These are phyloP conservation scores for Nyctereutes procyonoides DNA, from an alignment of 2,113 vertebrate species.

Conservation along the genomic window DNA sequence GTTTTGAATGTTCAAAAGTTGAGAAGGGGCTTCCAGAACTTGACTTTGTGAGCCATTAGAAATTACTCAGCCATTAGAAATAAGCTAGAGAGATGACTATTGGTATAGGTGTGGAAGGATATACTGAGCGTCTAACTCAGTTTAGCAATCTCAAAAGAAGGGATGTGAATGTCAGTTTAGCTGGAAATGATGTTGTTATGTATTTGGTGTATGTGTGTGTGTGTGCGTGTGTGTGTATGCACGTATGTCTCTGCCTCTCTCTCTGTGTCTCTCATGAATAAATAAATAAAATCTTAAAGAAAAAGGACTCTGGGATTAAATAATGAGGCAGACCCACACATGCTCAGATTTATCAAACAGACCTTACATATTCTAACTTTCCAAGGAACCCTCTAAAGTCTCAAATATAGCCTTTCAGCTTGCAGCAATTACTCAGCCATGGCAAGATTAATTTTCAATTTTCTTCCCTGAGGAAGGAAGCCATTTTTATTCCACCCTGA, in stretches of 20 bases:
- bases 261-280: no score
- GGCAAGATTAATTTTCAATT: slow-evolving; percentile 64
- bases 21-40: not conserved
- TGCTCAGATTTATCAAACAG: not conserved
- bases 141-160: not conserved
- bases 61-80: not conserved
- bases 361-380: not conserved
- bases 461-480: slow-evolving; percentile 29
- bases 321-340: not conserved
- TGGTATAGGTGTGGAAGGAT: not conserved
- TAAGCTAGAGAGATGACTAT: not conserved
- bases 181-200: not conserved
- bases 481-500: slow-evolving; percentile 62
- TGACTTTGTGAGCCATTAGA: not conserved
- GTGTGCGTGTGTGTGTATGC: not conserved
- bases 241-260: no score
- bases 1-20: slow-evolving; percentile 1
- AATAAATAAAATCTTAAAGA: no score
- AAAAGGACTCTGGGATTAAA: not conserved
- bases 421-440: slow-evolving; percentile 58
- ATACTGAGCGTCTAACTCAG: not conserved
- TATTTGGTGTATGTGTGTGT: not conserved
- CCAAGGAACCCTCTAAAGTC: not conserved
- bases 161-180: not conserved
- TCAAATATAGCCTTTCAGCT: slow-evolving; percentile 33